Evolutionary conservation across 1,140 invertebrate species (phyloP).

Genomic region (Oscheius sp.): DNA sequence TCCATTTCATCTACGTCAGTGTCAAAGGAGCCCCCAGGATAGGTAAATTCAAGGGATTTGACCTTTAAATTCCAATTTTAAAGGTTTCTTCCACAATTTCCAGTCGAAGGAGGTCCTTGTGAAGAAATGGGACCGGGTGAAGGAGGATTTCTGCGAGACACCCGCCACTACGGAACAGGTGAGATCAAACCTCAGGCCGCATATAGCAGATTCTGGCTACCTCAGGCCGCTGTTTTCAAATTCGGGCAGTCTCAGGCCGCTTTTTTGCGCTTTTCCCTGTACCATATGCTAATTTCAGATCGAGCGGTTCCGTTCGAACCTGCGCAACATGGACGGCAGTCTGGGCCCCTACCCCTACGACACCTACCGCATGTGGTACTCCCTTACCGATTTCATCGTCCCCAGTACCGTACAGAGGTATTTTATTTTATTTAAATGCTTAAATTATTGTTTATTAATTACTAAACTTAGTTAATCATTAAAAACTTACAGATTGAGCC

Average conservation of each 20-base stretch:
- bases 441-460: background rate
- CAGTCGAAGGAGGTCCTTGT: conserved; percentile 77
- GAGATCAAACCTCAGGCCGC: background rate
- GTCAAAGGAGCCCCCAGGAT: conserved; percentile 69
- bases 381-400: conserved; percentile 75
- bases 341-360: conserved; percentile 89
- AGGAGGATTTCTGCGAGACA: conserved; percentile 60
- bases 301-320: conserved; percentile 70
- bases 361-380: conserved; percentile 79
- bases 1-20: conserved; percentile 90
- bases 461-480: background rate
- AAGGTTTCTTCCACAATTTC: conserved; percentile 80
- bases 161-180: conserved; percentile 67
- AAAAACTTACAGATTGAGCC: conserved; percentile 33
- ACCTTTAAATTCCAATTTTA: background rate
- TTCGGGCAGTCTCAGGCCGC: no score
- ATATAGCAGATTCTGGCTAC: no score
- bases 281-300: conserved; percentile 46
- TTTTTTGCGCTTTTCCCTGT: background rate
- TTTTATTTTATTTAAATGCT: background rate
- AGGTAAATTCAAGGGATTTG: conserved; percentile 64
- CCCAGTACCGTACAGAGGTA: conserved; percentile 61
- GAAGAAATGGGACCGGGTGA: conserved; percentile 74
- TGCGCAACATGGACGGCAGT: conserved; percentile 75
- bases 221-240: no score